Evolutionary conservation across 92 coral and sea anemone genomes (phyloP).

Genomic region (Porites rus): DNA sequence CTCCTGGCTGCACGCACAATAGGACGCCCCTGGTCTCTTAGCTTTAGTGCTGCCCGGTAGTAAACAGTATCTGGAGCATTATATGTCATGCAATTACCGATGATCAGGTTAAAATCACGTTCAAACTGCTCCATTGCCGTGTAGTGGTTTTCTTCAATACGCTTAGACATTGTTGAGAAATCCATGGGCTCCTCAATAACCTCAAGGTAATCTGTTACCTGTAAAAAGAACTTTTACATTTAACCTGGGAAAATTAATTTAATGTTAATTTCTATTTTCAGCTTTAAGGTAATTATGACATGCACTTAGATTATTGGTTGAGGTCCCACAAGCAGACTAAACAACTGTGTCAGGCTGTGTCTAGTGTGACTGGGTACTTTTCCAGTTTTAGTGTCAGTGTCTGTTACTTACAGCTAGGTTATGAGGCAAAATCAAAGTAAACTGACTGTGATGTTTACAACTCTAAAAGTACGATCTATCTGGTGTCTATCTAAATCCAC

Average conservation of each 20-base stretch:
- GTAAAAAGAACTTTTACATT: neutral
- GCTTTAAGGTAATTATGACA: too few relatives aligned
- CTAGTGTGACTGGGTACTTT: constrained; percentile 15
- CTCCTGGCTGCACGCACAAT: constrained; percentile 92
- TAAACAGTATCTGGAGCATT: constrained; percentile 96
- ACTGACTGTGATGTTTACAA: constrained; percentile 29
- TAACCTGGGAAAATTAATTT: neutral
- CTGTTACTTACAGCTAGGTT: constrained; percentile 21
- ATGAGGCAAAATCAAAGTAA: constrained; percentile 21
- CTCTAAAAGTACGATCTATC: constrained; percentile 29
- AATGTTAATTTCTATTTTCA: too few relatives aligned
- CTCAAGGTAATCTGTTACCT: constrained; percentile 96
- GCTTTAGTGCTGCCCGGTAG: constrained; percentile 92
- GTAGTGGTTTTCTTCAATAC: constrained; percentile 91
- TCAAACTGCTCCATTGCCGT: constrained; percentile 96
- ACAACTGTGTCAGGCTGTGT: constrained; percentile 33
- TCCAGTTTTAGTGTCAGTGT: constrained; percentile 24
- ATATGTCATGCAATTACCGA: constrained; percentile 86
- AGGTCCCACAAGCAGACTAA: constrained; percentile 31
- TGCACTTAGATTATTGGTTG: neutral
- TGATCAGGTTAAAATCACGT: constrained; percentile 86
- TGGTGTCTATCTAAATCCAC: constrained; percentile 33
- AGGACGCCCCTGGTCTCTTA: constrained; percentile 97
- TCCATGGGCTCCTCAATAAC: constrained; percentile 95
- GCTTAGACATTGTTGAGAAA: constrained; percentile 86